Conservation (phyloP, 2,113 vertebrate species). For the Cryptotis parvus region DNA sequence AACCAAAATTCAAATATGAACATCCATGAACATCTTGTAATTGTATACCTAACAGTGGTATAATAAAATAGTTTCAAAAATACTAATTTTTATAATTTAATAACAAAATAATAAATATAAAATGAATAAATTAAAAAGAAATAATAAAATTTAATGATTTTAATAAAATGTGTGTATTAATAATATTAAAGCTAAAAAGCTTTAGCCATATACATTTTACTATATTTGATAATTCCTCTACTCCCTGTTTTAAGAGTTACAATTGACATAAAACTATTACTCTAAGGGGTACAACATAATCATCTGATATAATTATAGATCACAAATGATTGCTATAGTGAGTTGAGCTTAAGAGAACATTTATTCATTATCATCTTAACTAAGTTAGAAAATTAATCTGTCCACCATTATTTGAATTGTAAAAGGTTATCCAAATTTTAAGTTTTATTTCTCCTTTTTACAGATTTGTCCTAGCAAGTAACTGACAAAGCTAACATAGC, state of each 20-base stretch:
- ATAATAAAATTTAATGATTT: no score
- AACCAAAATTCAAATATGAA: no score
- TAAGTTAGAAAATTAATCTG: constrained; percentile 31
- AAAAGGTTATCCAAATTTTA: not conserved
- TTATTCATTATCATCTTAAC: constrained; percentile 18
- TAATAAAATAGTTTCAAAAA: no score
- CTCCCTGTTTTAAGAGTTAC: not conserved
- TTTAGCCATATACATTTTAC: not conserved
- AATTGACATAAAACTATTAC: not conserved
- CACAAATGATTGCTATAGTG: not conserved
- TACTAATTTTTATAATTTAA: no score
- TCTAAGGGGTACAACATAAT: not conserved
- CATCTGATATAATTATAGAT: not conserved
- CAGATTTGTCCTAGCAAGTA: not conserved
- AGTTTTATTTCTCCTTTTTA: constrained; percentile 39
- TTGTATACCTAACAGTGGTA: no score
- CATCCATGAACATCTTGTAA: no score
- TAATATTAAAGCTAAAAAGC: no score
- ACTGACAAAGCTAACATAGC: not conserved
- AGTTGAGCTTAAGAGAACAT: no score
- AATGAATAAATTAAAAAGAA: no score
- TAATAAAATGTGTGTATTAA: no score
- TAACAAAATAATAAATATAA: no score
- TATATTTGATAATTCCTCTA: no score
- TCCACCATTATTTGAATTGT: not conserved